These are phyloP conservation scores for Crioceris asparagi DNA, from an alignment of 2,888 invertebrate species.

Conservation along the genomic window DNA sequence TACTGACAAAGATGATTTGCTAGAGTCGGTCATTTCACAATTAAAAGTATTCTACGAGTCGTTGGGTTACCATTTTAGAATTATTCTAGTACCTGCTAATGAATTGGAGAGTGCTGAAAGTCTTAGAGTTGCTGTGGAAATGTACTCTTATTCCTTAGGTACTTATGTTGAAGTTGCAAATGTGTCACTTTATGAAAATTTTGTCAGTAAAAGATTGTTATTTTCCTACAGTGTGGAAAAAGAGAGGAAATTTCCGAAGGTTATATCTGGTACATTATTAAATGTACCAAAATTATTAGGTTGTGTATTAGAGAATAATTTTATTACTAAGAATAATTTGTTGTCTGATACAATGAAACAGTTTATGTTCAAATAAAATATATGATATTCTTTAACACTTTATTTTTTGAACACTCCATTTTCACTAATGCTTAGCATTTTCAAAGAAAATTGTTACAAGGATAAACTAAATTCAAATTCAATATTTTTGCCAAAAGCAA, in stretches of 20 bases:
- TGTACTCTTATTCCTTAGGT: slow-evolving; percentile 56
- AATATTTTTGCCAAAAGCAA: no score
- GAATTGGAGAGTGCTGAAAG: slow-evolving; percentile 54
- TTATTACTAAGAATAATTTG: slow-evolving; percentile 9
- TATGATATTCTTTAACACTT: no score
- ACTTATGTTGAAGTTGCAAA: slow-evolving; percentile 63
- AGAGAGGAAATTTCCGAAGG: slow-evolving; percentile 49
- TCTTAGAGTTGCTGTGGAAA: slow-evolving; percentile 56
- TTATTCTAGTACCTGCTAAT: slow-evolving; percentile 51
- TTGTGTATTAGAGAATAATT: slow-evolving; percentile 57
- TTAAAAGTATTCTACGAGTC: slow-evolving; percentile 50
- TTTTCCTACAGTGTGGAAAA: slow-evolving; percentile 51
- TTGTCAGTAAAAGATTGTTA: slow-evolving; percentile 66
- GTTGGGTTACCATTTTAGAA: slow-evolving; percentile 57
- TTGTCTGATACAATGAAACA: slow-evolving; percentile 10
- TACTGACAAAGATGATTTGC: slow-evolving; percentile 37
- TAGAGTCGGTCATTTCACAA: slow-evolving; percentile 45
- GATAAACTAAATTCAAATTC: no score
- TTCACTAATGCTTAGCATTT: no score
- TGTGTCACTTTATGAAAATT: slow-evolving; percentile 60
- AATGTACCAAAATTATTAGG: slow-evolving; percentile 66
- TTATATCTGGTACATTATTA: slow-evolving; percentile 62
- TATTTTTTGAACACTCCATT: no score
- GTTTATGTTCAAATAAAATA: slow-evolving; percentile 3
- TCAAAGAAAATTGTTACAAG: no score